Evolutionary conservation across 1,140 invertebrate genomes (phyloP).

Genomic region (Cryptotermes secundus): DNA sequence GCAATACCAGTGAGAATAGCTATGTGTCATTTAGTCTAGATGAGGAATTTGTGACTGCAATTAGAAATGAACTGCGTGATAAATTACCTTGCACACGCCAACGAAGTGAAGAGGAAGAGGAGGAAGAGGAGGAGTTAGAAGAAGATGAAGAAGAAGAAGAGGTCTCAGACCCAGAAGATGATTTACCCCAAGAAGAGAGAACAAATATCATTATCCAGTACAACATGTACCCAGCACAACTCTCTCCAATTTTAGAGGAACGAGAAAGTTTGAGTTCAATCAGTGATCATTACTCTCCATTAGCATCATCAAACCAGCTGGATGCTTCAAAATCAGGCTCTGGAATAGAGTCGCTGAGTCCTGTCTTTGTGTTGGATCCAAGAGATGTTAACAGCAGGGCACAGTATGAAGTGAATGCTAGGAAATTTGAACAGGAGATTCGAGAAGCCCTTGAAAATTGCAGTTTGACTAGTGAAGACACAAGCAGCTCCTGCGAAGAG

Average conservation of each 20-base stretch:
- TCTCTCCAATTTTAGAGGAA: conserved; percentile 67
- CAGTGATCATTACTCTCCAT: conserved; percentile 34
- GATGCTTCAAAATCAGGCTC: conserved; percentile 43
- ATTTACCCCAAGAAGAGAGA: conserved; percentile 42
- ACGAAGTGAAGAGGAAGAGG: conserved; percentile 44
- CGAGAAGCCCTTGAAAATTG: conserved; percentile 36
- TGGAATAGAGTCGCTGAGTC: conserved; percentile 39
- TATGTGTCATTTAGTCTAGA: conserved; percentile 62
- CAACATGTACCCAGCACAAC: conserved; percentile 56
- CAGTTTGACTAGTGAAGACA: conserved; percentile 29
- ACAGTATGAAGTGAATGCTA: conserved; percentile 26
- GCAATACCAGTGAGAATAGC: conserved; percentile 45
- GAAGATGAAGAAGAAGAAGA: conserved; percentile 45
- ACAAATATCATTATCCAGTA: conserved; percentile 53
- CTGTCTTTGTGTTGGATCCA: conserved; percentile 31
- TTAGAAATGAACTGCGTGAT: conserved; percentile 66
- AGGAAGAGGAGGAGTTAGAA: conserved; percentile 43
- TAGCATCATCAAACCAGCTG: conserved; percentile 41
- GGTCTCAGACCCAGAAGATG: conserved; percentile 42
- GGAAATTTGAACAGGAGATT: conserved; percentile 40
- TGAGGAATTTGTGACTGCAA: conserved; percentile 67
- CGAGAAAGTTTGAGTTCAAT: conserved; percentile 41
- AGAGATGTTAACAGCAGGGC: neutral
- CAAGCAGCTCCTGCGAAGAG: conserved; percentile 9
- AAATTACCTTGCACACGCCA: conserved; percentile 64